Evolutionary conservation across 2,888 invertebrate species (phyloP).

Genomic region (Lottia gigantea): DNA sequence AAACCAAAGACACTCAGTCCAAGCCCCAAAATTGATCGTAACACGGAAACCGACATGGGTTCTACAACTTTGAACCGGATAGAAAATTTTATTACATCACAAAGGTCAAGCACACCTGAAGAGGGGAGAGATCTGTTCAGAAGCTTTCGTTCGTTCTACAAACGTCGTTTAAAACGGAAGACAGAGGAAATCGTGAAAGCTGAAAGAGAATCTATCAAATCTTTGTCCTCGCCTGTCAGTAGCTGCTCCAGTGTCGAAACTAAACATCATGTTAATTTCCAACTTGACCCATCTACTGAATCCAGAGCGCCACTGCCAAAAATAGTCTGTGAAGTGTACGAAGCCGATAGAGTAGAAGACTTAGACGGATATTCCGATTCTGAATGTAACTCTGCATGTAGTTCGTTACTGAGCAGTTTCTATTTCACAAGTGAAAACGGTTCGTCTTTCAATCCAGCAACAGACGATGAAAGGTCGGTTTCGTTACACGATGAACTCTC

Average conservation of each 20-base stretch:
- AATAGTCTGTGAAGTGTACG: not conserved
- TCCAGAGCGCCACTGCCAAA: not conserved
- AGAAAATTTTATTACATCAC: not conserved
- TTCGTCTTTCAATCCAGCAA: not conserved
- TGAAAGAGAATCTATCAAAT: not conserved
- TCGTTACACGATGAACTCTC: conserved; percentile 7
- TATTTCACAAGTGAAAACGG: not conserved
- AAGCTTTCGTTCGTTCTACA: not conserved
- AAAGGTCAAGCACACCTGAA: not conserved
- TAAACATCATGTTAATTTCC: not conserved
- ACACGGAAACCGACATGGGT: not conserved
- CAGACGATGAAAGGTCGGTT: not conserved
- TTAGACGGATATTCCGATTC: not conserved
- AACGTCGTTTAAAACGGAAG: not conserved
- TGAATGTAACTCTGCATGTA: not conserved
- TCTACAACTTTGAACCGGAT: not conserved
- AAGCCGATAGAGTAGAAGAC: not conserved
- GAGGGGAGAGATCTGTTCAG: not conserved
- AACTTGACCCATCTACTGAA: too few relatives aligned
- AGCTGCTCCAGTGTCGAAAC: not conserved
- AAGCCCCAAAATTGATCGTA: not conserved
- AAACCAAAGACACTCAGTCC: too few relatives aligned
- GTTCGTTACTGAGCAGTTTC: not conserved
- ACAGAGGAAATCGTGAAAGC: not conserved
- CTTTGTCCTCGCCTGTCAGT: not conserved